Percentiles rank a stretch among this genome's conserved stretches.
phyloP scores from a whole-genome alignment of 1,140 invertebrate species.

The Bombus impatiens region DNA sequence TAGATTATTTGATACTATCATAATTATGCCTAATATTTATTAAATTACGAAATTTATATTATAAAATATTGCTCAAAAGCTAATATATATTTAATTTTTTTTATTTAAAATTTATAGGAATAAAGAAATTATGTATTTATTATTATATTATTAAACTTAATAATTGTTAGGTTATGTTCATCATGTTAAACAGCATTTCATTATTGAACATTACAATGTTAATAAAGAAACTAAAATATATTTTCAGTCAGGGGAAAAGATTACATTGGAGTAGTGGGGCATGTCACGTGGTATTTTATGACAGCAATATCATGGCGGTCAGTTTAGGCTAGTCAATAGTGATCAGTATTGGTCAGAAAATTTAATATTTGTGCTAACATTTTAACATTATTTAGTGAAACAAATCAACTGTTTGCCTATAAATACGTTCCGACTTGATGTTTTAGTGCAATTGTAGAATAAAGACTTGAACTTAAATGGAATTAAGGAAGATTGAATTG shows the following conservation, averaged over 20 bases:
- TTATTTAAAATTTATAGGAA: not conserved
- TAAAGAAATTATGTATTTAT: not conserved
- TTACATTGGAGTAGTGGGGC: not conserved
- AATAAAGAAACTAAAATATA: not conserved
- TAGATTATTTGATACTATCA: not conserved
- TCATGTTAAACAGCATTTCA: not conserved
- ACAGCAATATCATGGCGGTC: conserved; percentile 28
- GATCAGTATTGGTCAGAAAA: conserved; percentile 21
- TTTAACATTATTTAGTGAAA: conserved; percentile 27
- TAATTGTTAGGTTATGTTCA: not conserved
- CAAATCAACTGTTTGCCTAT: not conserved
- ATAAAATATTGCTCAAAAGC: not conserved
- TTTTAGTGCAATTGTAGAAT: conserved; percentile 28
- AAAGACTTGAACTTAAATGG: conserved; percentile 15
- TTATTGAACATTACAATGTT: not conserved
- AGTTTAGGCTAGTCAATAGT: conserved; percentile 42
- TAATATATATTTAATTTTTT: conserved; percentile 11
- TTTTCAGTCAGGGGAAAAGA: not conserved
- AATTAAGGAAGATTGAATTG: not conserved
- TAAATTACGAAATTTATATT: not conserved
- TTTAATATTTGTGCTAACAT: not conserved
- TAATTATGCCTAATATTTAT: not conserved
- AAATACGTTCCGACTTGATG: not conserved
- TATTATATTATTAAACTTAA: not conserved
- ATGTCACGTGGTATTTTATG: conserved; percentile 18